Percentiles rank a stretch among this genome's conserved stretches.
These are phyloP conservation scores for Crotophaga sulcirostris DNA, from an alignment of 2,113 vertebrate species.

Conservation along the genomic window DNA sequence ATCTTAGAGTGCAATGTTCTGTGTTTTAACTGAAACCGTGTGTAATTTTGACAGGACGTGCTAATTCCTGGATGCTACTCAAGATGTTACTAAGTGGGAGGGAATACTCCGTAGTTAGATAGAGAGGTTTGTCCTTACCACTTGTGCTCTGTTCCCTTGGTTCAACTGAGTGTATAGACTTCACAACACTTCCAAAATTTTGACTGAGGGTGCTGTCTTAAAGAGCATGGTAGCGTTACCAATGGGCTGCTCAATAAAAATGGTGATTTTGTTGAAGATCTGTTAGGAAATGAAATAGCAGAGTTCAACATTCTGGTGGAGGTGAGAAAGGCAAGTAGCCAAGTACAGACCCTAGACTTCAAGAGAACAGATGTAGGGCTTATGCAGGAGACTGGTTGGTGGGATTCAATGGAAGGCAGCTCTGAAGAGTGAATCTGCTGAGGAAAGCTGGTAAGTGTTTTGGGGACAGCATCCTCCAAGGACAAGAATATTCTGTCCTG, in stretches of 20 bases:
- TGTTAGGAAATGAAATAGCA: neutral
- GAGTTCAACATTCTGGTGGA: neutral
- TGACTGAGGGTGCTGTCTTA: neutral
- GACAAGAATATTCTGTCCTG: neutral
- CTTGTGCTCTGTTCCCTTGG: neutral
- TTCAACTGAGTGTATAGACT: neutral
- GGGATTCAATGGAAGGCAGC: neutral
- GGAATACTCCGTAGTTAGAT: neutral
- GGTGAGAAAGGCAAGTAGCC: neutral
- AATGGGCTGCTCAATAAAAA: neutral
- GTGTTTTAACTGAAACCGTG: neutral
- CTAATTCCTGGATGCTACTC: neutral
- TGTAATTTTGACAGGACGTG: neutral
- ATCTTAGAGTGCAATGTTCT: neutral
- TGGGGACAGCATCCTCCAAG: neutral
- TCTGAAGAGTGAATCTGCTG: neutral
- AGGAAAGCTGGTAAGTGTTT: neutral
- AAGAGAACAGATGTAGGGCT: neutral
- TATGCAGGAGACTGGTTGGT: neutral
- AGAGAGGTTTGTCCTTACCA: neutral
- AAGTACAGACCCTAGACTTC: neutral
- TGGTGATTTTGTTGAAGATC: neutral
- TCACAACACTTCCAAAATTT: neutral
- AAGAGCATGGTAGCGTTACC: neutral
- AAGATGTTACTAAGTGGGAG: neutral